Evolutionary conservation across 2,113 vertebrate genomes (phyloP).

Genomic region (Scortum barcoo): DNA sequence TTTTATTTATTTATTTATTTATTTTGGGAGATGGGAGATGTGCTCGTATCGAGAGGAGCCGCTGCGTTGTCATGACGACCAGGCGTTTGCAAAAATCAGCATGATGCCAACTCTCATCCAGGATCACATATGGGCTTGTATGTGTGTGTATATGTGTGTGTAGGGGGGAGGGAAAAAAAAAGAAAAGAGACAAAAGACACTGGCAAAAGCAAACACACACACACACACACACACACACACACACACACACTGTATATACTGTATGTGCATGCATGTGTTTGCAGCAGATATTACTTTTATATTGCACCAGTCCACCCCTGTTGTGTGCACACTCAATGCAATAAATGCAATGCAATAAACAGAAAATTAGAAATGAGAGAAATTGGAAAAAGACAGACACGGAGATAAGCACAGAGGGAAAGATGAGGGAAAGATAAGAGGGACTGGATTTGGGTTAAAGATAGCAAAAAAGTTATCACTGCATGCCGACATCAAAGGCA

Average conservation of each 20-base stretch:
- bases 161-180: not conserved
- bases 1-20: no score
- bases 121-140: conserved; percentile 57
- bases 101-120: conserved; percentile 67
- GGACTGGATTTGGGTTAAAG: conserved; percentile 68
- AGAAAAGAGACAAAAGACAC: conserved; percentile 4
- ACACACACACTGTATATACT: not conserved
- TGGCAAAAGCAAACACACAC: conserved; percentile 20
- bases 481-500: conserved; percentile 68
- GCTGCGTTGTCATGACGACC: conserved; percentile 73
- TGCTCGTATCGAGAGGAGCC: conserved; percentile 15
- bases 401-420: conserved; percentile 24
- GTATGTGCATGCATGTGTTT: not conserved
- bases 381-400: not conserved
- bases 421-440: conserved; percentile 47
- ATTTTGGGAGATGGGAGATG: conserved; percentile 39
- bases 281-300: conserved; percentile 19
- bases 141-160: not conserved
- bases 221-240: conserved; percentile 16
- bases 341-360: conserved; percentile 39
- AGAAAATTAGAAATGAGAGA: conserved; percentile 29
- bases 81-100: conserved; percentile 50
- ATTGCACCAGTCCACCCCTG: conserved; percentile 8
- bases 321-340: conserved; percentile 30
- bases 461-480: conserved; percentile 52